Conservation (phyloP, 2,797 vertebrate species). For the Nothura maculosa region DNA sequence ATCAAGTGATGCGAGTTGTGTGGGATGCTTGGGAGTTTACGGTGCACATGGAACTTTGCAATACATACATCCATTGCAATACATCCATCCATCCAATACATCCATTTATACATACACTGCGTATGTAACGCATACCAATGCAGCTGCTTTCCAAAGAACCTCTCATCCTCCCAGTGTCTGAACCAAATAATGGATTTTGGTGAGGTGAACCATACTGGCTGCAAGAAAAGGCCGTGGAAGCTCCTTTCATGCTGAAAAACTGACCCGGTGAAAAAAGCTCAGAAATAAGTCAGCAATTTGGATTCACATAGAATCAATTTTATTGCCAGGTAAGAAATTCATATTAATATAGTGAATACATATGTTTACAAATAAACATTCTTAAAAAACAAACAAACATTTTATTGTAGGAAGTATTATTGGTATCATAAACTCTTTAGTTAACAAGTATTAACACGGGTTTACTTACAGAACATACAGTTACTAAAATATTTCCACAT, state of each 20-base stretch:
- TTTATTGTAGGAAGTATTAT: constrained; percentile 86
- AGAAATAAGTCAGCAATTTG: constrained; percentile 39
- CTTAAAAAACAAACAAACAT: constrained; percentile 89
- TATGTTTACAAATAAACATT: constrained; percentile 94
- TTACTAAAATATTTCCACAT: constrained; percentile 86
- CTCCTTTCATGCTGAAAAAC: neutral
- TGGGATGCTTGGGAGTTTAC: neutral
- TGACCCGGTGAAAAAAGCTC: constrained; percentile 34
- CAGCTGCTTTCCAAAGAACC: neutral
- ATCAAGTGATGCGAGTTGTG: neutral
- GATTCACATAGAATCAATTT: constrained; percentile 89
- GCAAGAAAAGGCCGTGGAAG: neutral
- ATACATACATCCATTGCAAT: neutral
- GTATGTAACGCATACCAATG: fast-evolving
- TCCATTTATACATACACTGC: fast-evolving
- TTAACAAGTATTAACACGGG: constrained; percentile 85
- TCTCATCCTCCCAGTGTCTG: neutral
- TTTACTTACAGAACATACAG: constrained; percentile 85
- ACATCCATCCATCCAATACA: too few relatives aligned
- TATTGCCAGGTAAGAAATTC: constrained; percentile 99
- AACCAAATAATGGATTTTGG: neutral
- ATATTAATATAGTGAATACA: constrained; percentile 97
- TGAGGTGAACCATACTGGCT: neutral
- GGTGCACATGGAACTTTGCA: neutral
- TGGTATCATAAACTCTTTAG: constrained; percentile 85